phyloP scores from a whole-genome alignment of 2,113 vertebrate genomes.

The Heliornis fulica region DNA sequence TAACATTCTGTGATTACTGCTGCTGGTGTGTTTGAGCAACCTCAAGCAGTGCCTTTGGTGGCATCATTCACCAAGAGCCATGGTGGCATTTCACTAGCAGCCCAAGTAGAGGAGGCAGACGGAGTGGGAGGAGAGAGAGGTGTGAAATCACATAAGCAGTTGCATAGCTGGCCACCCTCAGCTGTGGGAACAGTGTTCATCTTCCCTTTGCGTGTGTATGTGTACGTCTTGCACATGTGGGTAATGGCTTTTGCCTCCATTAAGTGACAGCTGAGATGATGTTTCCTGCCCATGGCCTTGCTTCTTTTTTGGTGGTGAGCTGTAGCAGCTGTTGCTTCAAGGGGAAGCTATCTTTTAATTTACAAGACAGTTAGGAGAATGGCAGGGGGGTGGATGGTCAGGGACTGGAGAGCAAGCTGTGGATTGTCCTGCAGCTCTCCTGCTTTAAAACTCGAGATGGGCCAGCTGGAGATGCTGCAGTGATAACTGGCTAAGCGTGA shows the following conservation, averaged over 20 bases:
- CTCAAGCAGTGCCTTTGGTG: neutral
- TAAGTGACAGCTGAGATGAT: neutral
- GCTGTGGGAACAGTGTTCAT: neutral
- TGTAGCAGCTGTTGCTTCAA: neutral
- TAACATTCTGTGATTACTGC: neutral
- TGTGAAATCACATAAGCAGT: neutral
- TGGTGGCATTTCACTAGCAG: neutral
- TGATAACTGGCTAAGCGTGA: neutral
- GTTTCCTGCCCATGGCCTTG: neutral
- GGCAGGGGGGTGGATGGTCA: too few species aligned
- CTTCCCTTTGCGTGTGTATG: neutral
- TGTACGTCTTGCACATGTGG: fast-evolving
- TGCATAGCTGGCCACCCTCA: neutral
- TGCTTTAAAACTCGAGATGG: neutral
- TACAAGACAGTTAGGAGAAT: neutral
- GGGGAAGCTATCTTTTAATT: neutral
- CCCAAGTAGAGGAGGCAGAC: neutral
- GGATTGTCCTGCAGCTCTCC: neutral
- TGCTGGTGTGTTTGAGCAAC: neutral
- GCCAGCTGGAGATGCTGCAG: neutral
- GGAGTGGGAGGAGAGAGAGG: neutral
- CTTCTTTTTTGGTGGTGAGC: neutral
- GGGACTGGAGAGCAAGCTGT: neutral
- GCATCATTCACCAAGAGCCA: neutral
- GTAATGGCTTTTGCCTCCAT: neutral